Base-by-base conservation (phyloP, 2,797 vertebrate genomes). In the Scolopax rusticola region DNA sequence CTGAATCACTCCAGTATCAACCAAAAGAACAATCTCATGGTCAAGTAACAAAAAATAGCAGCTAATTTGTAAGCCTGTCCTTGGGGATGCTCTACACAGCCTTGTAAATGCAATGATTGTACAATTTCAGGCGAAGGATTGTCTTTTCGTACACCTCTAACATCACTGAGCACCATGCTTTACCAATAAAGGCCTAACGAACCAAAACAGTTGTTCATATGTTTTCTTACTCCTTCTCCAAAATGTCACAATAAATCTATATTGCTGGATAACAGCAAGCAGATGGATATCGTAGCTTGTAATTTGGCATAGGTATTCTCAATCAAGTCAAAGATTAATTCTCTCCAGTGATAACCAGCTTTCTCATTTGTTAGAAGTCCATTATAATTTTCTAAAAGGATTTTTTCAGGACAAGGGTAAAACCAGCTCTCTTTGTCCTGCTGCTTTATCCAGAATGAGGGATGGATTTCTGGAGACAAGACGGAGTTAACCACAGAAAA, bases 241-340 rank as follows among this genome's bases (percentile, higher is more conserved):
- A 79, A 92, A 84, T 54, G 86, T 51, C 96, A 92, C 87, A 77
- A 89, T 95, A 94, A 96, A 95, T 90, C 93, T 95, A 90, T 90
- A 90, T 90, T 68, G 84, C 81, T 9, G 53, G 86, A 8, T 90
- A 96, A 92, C 91, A 90, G 93, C 79, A 89, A 93, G 94, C 94
- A 96, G 96, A 93, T 95, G 94, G 95, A 50, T 95, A 80, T 17
- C 3, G 18, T 61, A 80, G 90, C 91, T 75, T 28, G 24, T 54
- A 65, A 95, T 96, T 93, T 94, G 93, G 90, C 93, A 92, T 16
- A 90, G 88, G 91, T 89, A 60, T 71, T 92, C 84, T 90, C 93
- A 79, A 76, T 95, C 93, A 83, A 94, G 91, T 87, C 91, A 89
- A 54, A 90, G 88, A 95, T 87, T 95, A 89, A 95, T 95, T 93